A percentile compares a stretch with the other conserved stretches of the same genome.
Evolutionary conservation across 2,797 vertebrate species (phyloP).

Genomic region (Botia kubotai): DNA sequence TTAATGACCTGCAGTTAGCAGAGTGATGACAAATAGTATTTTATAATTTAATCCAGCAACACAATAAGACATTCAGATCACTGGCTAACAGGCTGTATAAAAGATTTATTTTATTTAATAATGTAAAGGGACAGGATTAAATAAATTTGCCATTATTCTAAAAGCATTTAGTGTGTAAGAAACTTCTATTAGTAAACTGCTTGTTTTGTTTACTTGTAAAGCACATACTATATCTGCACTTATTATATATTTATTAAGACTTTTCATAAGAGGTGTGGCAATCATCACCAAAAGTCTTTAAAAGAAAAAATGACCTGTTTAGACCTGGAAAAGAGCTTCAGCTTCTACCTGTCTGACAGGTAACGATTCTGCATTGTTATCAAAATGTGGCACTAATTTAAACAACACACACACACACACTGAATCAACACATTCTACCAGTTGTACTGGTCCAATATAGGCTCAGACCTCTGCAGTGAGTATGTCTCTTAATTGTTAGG

Average conservation of each 20-base stretch:
- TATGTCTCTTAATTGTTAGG: not conserved
- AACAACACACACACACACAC: conserved; percentile 22
- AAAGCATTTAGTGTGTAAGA: not conserved
- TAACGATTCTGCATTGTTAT: conserved; percentile 57
- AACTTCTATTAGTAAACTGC: not conserved
- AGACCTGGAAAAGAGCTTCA: conserved; percentile 74
- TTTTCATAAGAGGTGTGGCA: conserved; percentile 59
- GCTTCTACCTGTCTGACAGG: conserved; percentile 66
- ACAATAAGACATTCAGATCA: conserved; percentile 37
- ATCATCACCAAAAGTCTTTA: conserved; percentile 48
- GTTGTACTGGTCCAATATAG: conserved; percentile 26
- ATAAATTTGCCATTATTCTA: not conserved
- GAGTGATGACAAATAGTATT: conserved; percentile 53
- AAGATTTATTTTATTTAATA: not conserved
- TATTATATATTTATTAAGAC: conserved; percentile 35
- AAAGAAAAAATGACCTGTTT: conserved; percentile 74
- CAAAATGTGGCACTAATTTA: conserved; percentile 45
- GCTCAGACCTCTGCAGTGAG: not conserved
- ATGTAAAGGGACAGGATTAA: not conserved
- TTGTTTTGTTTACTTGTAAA: not conserved
- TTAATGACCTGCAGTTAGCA: conserved; percentile 12
- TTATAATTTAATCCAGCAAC: not conserved
- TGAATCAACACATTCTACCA: conserved; percentile 19
- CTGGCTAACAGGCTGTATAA: not conserved
- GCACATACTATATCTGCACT: not conserved